A percentile compares a stretch with the other conserved stretches of the same genome.
Evolutionary conservation across 2,113 vertebrate genomes (phyloP).

Genomic region (Odontophorus gujanensis): DNA sequence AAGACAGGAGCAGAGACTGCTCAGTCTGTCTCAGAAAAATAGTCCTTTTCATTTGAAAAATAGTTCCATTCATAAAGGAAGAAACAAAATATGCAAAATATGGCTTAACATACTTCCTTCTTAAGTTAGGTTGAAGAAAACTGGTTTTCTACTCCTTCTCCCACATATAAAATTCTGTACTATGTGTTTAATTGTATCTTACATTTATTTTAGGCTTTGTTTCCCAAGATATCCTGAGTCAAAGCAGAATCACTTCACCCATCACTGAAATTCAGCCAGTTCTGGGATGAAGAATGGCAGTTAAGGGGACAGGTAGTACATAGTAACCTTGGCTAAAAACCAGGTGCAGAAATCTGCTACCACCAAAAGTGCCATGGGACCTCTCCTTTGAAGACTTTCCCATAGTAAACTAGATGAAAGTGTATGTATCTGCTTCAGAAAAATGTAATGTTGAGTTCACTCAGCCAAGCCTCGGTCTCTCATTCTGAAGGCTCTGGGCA

Average conservation of each 20-base stretch:
- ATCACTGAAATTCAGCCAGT: slow-evolving; percentile 56
- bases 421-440: slow-evolving; percentile 57
- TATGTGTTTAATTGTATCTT: slow-evolving; percentile 18
- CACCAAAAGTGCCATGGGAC: slow-evolving; percentile 48
- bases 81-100: background rate
- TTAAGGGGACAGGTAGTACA: slow-evolving; percentile 39
- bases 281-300: slow-evolving; percentile 46
- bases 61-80: background rate
- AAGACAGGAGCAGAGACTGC: background rate
- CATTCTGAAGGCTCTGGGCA: background rate
- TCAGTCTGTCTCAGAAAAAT: background rate
- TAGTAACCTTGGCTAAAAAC: slow-evolving; percentile 60
- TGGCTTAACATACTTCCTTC: background rate
- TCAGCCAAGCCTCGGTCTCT: slow-evolving; percentile 41
- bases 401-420: slow-evolving; percentile 63
- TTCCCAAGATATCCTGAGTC: slow-evolving; percentile 3
- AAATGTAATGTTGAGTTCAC: slow-evolving; percentile 49
- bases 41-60: background rate
- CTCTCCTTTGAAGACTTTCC: slow-evolving; percentile 58
- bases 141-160: background rate
- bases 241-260: slow-evolving; percentile 43
- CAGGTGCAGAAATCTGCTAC: slow-evolving; percentile 63
- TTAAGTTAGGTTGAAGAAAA: background rate
- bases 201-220: slow-evolving; percentile 24
- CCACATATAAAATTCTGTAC: background rate